phyloP scores from a whole-genome alignment of 2,797 vertebrate species.

The Geotrypetes seraphini region DNA sequence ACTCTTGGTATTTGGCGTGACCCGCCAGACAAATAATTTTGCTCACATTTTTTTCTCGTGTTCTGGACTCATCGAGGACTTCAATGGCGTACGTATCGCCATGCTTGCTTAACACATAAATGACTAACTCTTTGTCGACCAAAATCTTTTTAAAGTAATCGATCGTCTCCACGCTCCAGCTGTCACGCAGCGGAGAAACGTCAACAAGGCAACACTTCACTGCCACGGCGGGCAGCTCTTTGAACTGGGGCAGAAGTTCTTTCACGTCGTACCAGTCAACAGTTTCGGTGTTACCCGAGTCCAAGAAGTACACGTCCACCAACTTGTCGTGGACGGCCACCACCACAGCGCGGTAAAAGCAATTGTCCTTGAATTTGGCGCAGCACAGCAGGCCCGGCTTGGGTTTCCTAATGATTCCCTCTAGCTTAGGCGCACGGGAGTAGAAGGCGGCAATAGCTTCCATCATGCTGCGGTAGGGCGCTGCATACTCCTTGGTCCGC shows the following conservation, averaged over 20 bases:
- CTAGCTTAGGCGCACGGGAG: constrained; percentile 33
- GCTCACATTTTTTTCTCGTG: constrained; percentile 59
- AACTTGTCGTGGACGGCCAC: constrained; percentile 36
- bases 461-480: constrained; percentile 58
- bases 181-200: constrained; percentile 45
- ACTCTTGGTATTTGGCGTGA: constrained; percentile 46
- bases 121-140: constrained; percentile 59
- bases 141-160: constrained; percentile 68
- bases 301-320: constrained; percentile 63
- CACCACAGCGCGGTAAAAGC: constrained; percentile 69
- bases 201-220: constrained; percentile 68
- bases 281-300: constrained; percentile 64
- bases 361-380: constrained; percentile 60
- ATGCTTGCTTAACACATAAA: constrained; percentile 48
- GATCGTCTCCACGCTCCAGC: constrained; percentile 62
- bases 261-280: constrained; percentile 52
- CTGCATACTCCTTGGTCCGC: constrained; percentile 49
- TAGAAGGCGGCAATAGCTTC: constrained; percentile 60
- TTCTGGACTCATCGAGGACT: constrained; percentile 53
- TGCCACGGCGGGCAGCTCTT: constrained; percentile 61
- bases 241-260: constrained; percentile 59
- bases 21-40: constrained; percentile 57
- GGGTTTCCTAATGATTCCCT: constrained; percentile 41
- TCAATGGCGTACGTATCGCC: constrained; percentile 55
- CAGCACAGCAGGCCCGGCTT: constrained; percentile 68